phyloP scores from a whole-genome alignment of 2,113 vertebrate species.

The Microcebus griseorufus region DNA sequence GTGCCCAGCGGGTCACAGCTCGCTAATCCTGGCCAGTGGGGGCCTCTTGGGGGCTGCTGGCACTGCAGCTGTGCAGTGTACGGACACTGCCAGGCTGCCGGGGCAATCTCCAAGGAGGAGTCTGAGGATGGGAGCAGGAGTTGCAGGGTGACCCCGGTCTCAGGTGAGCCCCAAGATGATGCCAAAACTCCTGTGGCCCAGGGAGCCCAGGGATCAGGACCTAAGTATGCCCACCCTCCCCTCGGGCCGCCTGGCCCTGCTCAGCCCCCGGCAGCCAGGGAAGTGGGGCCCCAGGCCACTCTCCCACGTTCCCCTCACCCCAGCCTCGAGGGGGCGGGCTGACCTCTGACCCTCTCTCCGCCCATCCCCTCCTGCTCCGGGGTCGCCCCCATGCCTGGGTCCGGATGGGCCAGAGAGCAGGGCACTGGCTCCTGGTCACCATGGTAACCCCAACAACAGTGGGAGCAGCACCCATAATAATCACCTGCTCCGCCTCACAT shows the following conservation, averaged over 20 bases:
- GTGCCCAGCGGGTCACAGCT: not conserved
- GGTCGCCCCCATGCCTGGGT: not conserved
- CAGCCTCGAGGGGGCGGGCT: not conserved
- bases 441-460: too few relatives aligned
- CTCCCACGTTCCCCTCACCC: not conserved
- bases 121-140: not conserved
- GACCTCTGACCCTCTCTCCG: not conserved
- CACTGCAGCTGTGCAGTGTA: not conserved
- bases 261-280: not conserved
- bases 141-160: not conserved
- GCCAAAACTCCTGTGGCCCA: not conserved
- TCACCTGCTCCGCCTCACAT: not conserved
- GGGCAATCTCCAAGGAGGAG: rapidly evolving
- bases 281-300: not conserved
- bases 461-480: not conserved
- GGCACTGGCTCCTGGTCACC: too few relatives aligned
- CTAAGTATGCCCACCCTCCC: rapidly evolving
- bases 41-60: not conserved
- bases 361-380: not conserved
- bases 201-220: not conserved
- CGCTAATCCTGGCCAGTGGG: not conserved
- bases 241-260: not conserved
- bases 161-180: not conserved
- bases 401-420: not conserved
- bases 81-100: too few relatives aligned